These are phyloP conservation scores for Zaprionus inermis DNA, from an alignment of 1,140 invertebrate genomes.

Conservation along the genomic window DNA sequence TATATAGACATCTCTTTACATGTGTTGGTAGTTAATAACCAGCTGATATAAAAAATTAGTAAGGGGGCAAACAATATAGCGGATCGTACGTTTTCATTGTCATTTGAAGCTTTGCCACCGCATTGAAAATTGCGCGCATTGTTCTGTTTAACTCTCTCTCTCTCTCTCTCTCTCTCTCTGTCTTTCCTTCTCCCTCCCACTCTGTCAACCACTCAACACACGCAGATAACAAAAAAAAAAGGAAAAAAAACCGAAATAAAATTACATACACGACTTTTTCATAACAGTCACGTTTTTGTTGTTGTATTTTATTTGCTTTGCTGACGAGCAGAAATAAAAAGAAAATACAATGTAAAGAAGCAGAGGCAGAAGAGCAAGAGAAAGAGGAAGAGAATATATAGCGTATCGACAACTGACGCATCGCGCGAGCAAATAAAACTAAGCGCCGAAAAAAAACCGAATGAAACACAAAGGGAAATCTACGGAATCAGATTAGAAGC, in stretches of 20 bases:
- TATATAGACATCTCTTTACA: background rate
- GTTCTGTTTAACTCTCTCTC: constrained; percentile 49
- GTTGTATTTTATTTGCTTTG: constrained; percentile 68
- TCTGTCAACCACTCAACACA: constrained; percentile 65
- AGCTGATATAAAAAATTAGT: constrained; percentile 32
- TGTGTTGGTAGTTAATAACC: constrained; percentile 30
- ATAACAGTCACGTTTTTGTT: constrained; percentile 76
- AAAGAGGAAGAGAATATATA: constrained; percentile 11
- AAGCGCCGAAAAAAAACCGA: constrained; percentile 18
- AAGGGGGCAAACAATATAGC: constrained; percentile 36
- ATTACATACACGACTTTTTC: constrained; percentile 79
- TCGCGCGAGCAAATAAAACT: constrained; percentile 62
- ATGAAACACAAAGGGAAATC: constrained; percentile 39
- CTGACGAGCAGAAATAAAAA: constrained; percentile 66
- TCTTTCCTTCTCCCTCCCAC: constrained; percentile 1
- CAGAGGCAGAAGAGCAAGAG: background rate
- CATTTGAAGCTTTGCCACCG: constrained; percentile 54
- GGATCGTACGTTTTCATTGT: constrained; percentile 35
- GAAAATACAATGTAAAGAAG: constrained; percentile 21
- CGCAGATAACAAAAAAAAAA: constrained; percentile 46
- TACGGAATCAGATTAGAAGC: constrained; percentile 71
- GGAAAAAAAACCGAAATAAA: constrained; percentile 45
- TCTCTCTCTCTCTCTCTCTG: background rate
- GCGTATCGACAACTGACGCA: constrained; percentile 63
- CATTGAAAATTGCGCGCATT: constrained; percentile 74